These are phyloP conservation scores for Apis cerana DNA, from an alignment of 1,140 invertebrate genomes.

Conservation along the genomic window DNA sequence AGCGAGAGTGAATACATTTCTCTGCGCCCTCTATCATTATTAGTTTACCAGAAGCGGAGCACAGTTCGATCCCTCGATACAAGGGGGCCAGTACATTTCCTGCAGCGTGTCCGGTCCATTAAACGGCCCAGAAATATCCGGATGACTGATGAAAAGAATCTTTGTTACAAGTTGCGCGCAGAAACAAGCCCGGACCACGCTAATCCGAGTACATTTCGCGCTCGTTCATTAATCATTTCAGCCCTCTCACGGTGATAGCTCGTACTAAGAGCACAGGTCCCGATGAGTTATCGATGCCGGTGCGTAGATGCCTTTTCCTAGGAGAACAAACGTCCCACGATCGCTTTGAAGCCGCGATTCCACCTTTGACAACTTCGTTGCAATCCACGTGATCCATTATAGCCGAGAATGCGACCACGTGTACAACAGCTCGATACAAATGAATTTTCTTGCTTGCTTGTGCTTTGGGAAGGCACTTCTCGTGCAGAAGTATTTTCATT, in stretches of 20 bases:
- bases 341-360: constrained; percentile 45
- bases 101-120: constrained; percentile 40
- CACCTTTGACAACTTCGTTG: constrained; percentile 57
- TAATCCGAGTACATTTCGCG: constrained; percentile 58
- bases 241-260: constrained; percentile 50
- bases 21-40: constrained; percentile 4
- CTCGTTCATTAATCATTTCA: constrained; percentile 59
- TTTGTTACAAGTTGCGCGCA: constrained; percentile 54
- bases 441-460: constrained; percentile 17
- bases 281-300: constrained; percentile 60
- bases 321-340: constrained; percentile 28
- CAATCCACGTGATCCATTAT: constrained; percentile 48
- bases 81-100: constrained; percentile 31
- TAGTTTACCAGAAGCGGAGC: constrained; percentile 27
- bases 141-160: constrained; percentile 52
- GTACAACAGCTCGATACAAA: constrained; percentile 34
- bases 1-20: too few relatives aligned
- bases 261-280: constrained; percentile 60
- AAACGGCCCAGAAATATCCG: constrained; percentile 53
- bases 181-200: constrained; percentile 49
- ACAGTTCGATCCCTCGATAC: constrained; percentile 2
- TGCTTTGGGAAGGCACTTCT: background rate
- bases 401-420: constrained; percentile 31
- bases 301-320: constrained; percentile 11
- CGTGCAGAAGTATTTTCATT: too few relatives aligned